Evolutionary conservation across 2,888 invertebrate genomes (phyloP).

Genomic region (Perizoma flavofasciatum): DNA sequence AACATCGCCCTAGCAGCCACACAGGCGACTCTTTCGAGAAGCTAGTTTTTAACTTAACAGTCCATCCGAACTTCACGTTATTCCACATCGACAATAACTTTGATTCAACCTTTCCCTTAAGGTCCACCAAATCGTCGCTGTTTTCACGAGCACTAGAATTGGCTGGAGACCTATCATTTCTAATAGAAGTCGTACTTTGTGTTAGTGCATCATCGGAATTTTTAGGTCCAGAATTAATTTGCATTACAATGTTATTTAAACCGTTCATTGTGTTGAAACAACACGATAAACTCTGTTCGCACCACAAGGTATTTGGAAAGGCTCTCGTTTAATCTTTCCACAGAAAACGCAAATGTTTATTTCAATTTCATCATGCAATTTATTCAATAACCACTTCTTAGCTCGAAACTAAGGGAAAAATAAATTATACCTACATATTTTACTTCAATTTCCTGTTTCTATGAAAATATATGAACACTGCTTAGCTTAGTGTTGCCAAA

Average conservation of each 20-base stretch:
- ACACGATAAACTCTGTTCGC: constrained; percentile 23
- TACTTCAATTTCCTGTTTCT: no score
- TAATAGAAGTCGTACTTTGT: constrained; percentile 51
- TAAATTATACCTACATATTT: no score
- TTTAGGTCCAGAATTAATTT: constrained; percentile 53
- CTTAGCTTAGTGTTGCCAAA: no score
- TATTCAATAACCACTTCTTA: no score
- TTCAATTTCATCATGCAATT: constrained; percentile 1
- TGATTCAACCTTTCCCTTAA: constrained; percentile 91
- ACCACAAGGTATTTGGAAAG: constrained; percentile 12
- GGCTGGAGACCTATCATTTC: constrained; percentile 52
- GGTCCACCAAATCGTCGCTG: constrained; percentile 78
- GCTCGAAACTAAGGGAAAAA: no score
- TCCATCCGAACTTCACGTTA: constrained; percentile 95
- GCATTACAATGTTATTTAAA: constrained; percentile 54
- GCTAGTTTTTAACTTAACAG: constrained; percentile 89
- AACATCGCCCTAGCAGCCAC: constrained; percentile 92
- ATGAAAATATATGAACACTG: no score
- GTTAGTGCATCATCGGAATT: constrained; percentile 51
- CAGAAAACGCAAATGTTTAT: constrained; percentile 2
- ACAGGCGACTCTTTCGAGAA: constrained; percentile 95
- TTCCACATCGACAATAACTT: constrained; percentile 95
- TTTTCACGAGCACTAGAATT: constrained; percentile 65
- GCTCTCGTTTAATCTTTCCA: constrained; percentile 21
- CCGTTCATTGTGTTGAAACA: constrained; percentile 60